Conservation (phyloP, 1,140 invertebrate genomes). For the Zaprionus taronus region DNA sequence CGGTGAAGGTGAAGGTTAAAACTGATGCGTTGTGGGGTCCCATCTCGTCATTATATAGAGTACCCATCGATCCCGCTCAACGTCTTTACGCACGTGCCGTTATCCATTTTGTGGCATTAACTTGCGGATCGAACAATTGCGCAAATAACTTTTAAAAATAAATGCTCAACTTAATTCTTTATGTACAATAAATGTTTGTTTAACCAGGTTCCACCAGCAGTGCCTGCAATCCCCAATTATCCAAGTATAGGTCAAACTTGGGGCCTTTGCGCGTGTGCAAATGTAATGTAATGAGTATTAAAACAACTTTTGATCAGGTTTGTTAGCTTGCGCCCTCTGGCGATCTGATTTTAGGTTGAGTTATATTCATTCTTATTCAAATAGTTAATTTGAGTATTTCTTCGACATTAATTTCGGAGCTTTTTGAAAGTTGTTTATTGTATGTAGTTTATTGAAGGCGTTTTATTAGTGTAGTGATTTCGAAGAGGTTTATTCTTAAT, state of each 20-base stretch:
- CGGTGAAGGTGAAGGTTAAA: neutral
- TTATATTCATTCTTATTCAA: no score
- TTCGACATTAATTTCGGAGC: neutral
- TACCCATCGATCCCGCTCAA: neutral
- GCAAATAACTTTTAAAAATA: constrained; percentile 35
- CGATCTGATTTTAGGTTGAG: no score
- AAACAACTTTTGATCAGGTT: neutral
- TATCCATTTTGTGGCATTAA: neutral
- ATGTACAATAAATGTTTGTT: neutral
- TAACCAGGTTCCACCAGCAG: neutral
- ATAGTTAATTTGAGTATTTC: no score
- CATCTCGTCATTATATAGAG: constrained; percentile 19
- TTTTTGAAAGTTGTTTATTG: neutral
- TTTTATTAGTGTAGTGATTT: neutral
- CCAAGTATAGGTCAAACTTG: neutral
- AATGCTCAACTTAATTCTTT: constrained; percentile 10
- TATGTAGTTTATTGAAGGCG: neutral
- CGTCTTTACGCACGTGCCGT: neutral
- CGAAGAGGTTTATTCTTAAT: neutral
- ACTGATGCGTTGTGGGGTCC: neutral
- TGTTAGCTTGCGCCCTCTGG: no score
- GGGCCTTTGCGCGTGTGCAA: neutral
- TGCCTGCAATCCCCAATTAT: no score
- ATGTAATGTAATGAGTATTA: neutral
- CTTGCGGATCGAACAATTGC: constrained; percentile 24